A percentile compares a stretch with the other conserved stretches of the same genome.
Conservation (phyloP, 1,140 invertebrate species). For the Sitophilus oryzae region DNA sequence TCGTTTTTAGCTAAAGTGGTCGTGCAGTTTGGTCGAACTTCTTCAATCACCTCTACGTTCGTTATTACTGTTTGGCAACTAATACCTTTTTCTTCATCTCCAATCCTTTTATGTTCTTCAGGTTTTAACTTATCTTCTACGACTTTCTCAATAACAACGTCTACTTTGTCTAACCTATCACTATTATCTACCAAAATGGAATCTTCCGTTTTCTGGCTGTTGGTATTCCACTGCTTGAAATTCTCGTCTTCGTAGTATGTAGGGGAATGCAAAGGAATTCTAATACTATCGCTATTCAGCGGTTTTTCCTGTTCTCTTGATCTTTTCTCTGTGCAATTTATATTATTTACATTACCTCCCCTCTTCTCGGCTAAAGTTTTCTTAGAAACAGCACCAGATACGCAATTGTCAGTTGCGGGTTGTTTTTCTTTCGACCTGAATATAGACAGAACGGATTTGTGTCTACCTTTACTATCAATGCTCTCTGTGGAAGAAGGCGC, state of each 20-base stretch:
- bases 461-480: slow-evolving; percentile 46
- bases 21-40: neutral
- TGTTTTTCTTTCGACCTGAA: slow-evolving; percentile 50
- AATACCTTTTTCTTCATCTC: no score
- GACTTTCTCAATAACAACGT: slow-evolving; percentile 11
- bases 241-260: slow-evolving; percentile 51
- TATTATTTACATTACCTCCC: neutral
- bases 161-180: slow-evolving; percentile 32
- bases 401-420: slow-evolving; percentile 31
- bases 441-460: slow-evolving; percentile 57
- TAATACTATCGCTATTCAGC: slow-evolving; percentile 52
- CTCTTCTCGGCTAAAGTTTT: slow-evolving; percentile 41
- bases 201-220: slow-evolving; percentile 40
- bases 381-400: slow-evolving; percentile 38
- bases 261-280: slow-evolving; percentile 61
- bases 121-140: neutral
- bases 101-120: no score
- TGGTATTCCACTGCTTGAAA: slow-evolving; percentile 33
- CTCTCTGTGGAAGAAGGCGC: slow-evolving; percentile 38
- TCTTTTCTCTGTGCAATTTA: slow-evolving; percentile 18
- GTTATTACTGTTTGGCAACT: no score
- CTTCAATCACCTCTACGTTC: neutral
- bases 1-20: neutral
- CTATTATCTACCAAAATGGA: slow-evolving; percentile 42
- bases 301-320: slow-evolving; percentile 47